Percentiles rank a stretch among this genome's conserved stretches.
These are phyloP conservation scores for Aphrophora alni DNA, from an alignment of 2,888 invertebrate genomes.

Conservation along the genomic window DNA sequence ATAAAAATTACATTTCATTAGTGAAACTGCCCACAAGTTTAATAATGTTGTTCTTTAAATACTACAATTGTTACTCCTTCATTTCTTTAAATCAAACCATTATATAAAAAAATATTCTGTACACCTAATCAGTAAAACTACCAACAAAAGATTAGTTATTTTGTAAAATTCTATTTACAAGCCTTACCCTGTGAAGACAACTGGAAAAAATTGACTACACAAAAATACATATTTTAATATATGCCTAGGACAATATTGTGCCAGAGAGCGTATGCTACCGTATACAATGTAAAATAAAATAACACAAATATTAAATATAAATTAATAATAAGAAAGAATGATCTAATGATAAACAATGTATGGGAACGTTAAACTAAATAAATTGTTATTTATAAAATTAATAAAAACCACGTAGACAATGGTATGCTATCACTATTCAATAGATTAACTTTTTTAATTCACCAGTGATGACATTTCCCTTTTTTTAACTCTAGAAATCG, in stretches of 20 bases:
- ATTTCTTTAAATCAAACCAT: too few species aligned
- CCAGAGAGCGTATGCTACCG: constrained; percentile 35
- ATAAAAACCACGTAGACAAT: too few species aligned
- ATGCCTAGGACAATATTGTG: not conserved
- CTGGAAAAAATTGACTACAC: not conserved
- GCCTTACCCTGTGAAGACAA: constrained; percentile 29
- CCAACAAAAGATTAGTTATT: not conserved
- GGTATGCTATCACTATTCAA: too few species aligned
- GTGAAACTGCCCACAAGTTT: too few species aligned
- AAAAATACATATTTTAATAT: not conserved
- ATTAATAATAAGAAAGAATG: not conserved
- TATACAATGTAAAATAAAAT: constrained; percentile 35
- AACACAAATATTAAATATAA: constrained; percentile 14
- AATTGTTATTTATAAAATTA: too few species aligned
- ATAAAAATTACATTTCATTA: too few species aligned
- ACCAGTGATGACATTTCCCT: too few species aligned
- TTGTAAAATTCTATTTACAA: not conserved
- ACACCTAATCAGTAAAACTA: not conserved
- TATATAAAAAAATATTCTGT: not conserved
- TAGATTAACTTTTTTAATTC: too few species aligned
- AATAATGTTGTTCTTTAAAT: not conserved
- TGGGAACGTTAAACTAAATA: not conserved
- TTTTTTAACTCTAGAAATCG: too few species aligned
- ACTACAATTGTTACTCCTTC: not conserved
- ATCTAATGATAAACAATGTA: too few species aligned